Evolutionary conservation across 1,140 invertebrate genomes (phyloP).

Genomic region (silkworm (Bombyx mori)): ASM3026992v2 NC_085111.1:11575001-11575500

Average conservation of each 20-base stretch:
- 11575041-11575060: no score
- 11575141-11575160: no score
- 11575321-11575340: conserved; percentile 9
- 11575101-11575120: no score
- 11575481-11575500: background rate
- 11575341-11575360: conserved; percentile 35
- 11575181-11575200: conserved; percentile 5
- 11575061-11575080: no score
- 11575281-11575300: conserved; percentile 12
- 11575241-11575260: conserved; percentile 10
- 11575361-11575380: conserved; percentile 21
- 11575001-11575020: no score
- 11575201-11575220: conserved; percentile 3
- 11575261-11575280: conserved; percentile 17
- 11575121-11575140: no score
- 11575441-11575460: conserved; percentile 5
- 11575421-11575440: conserved; percentile 32
- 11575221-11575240: conserved; percentile 1
- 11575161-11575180: no score
- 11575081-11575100: no score
- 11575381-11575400: conserved; percentile 17
- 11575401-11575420: conserved; percentile 34
- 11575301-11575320: background rate
- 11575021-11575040: no score
- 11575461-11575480: background rate